Base-by-base conservation (phyloP, 2,888 invertebrate species). In the Chamaedrilus cognettii region DNA sequence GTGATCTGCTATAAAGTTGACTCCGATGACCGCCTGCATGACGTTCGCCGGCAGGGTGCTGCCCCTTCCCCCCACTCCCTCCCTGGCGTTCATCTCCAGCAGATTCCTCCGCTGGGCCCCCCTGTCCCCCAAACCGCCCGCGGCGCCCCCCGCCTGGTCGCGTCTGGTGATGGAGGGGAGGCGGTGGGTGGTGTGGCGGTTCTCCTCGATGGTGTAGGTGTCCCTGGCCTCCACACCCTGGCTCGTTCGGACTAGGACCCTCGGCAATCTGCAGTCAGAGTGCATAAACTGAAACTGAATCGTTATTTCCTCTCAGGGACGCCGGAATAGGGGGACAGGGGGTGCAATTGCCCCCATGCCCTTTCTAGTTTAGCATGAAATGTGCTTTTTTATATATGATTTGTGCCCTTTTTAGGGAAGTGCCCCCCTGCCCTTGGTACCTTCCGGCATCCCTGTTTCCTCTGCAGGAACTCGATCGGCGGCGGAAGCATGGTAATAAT, bases 91-190 rank as follows among this genome's bases (percentile, higher is more conserved):
- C 19, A 28, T 28, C 31, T 28, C 28, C 55, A 19, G 28, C 55
- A 26, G 55, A 2, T 30, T 3, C 15, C 58, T 34, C 58, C 34
- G 58, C 4, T 58, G 58, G 58, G 32, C 32, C n/a, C n/a, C n/a
- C 3, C 62, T 60, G 57, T 71, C 69, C 31, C 71, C 49, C 28
- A 70, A 52, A 35, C 70, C 71, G 49, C 69, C 65, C 28, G 67
- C 70, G 30, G 68, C 64, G 56, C 61, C 57, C 19, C 57, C 61
- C 65, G 33, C 96, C 96, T 79, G 96, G 88, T 80, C 91, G 90
- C 91, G 96, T 96, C 76, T 94, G 92, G 68, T 96, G 87, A 77
- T 96, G 87, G 78, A 94, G 88, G n/a, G n/a, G n/a, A n/a, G n/a
- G n/a, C n/a, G n/a, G n/a, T n/a, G n/a, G 2, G 19, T 1, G 2